These are phyloP conservation scores for Sicus ferrugineus DNA, from an alignment of 2,888 invertebrate genomes.

Conservation along the genomic window DNA sequence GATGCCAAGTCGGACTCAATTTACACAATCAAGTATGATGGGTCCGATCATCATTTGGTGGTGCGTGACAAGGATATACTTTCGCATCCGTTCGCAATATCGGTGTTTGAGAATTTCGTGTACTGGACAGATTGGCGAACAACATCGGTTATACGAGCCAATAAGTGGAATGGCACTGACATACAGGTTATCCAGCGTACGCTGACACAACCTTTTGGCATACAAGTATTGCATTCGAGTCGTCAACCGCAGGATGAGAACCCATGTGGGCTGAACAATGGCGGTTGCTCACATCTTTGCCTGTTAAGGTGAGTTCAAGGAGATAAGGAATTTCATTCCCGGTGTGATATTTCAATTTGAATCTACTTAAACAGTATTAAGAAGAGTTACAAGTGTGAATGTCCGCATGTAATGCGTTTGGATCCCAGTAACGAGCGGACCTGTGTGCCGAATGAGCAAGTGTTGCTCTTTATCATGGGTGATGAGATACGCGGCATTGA, in stretches of 20 bases:
- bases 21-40: constrained; percentile 84
- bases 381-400: constrained; percentile 75
- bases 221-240: constrained; percentile 82
- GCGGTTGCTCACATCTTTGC: constrained; percentile 84
- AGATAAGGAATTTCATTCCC: not conserved
- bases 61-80: constrained; percentile 77
- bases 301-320: constrained; percentile 67
- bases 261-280: constrained; percentile 77
- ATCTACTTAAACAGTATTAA: constrained; percentile 65
- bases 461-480: constrained; percentile 77
- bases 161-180: constrained; percentile 86
- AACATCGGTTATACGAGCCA: constrained; percentile 84
- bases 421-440: constrained; percentile 68
- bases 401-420: constrained; percentile 87
- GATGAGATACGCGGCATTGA: constrained; percentile 87
- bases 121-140: constrained; percentile 96
- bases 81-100: constrained; percentile 89
- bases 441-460: constrained; percentile 76
- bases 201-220: constrained; percentile 88
- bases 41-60: constrained; percentile 71
- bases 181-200: constrained; percentile 82
- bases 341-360: not conserved
- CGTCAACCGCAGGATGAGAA: constrained; percentile 72
- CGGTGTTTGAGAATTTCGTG: constrained; percentile 84
- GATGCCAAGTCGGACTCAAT: constrained; percentile 90